Base-by-base conservation (phyloP, 2,888 invertebrate genomes). In the Diplolepis rosae region DNA sequence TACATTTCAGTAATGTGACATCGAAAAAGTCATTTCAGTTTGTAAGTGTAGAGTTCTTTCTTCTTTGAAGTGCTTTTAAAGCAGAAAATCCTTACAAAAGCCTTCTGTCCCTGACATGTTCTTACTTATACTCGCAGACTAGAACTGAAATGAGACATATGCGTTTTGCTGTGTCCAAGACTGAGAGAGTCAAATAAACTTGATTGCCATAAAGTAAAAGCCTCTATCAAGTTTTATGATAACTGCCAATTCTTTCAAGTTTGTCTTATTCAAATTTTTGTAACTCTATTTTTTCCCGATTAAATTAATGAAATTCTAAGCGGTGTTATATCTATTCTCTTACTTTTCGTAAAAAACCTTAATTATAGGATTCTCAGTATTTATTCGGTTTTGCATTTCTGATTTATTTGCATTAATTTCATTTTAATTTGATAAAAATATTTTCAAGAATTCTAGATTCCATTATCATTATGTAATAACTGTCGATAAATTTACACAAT, bases 191-290 rank as follows among this genome's bases (percentile, higher is more conserved):
- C 28, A 52, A 52, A 52, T 52, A 7, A 52, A 52, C 28, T 24
- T 24, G 22, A 51, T 51, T 51, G 27, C 51, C 51, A 51, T 28
- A 52, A 52, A 15, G n/a, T 28, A n/a, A 28, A 30, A 28, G 28
- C 28, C 28, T 52, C 52, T n/a, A 52, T 52, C 28, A 52, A 42
- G 42, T 42, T 13, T 42, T 42, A 42, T 42, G 42, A 42, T 15
- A 42, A 42, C n/a, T 15, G 28, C 30, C 28, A 52, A 28, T 28
- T 52, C 52, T 30, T 52, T 30, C 28, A 52, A 15, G 7, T 52
- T 7, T 13, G 1, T 9, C 28, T 52, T 15, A 52, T 52, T 52
- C 5, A 13, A 13, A 24, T 24, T 51, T 51, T 51, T 4, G n/a
- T 27, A 51, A 51, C n/a, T 24, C 13, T 27, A 24, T n/a, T n/a